phyloP scores from a whole-genome alignment of 2,888 invertebrate genomes.

The Zygaena filipendulae region DNA sequence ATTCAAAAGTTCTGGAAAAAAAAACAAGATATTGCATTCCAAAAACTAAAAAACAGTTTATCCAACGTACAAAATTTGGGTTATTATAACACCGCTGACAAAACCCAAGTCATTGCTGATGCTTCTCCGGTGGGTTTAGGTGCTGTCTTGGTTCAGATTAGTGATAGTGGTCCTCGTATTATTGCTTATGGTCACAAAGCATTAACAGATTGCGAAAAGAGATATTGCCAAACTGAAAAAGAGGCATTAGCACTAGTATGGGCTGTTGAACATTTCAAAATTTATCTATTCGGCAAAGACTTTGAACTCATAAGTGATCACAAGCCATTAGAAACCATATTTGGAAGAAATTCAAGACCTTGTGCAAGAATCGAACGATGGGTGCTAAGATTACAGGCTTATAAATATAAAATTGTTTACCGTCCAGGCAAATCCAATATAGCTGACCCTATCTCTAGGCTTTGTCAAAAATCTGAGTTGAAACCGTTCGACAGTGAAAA shows the following conservation, averaged over 20 bases:
- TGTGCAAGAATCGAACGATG: slow-evolving; percentile 19
- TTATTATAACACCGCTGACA: slow-evolving; percentile 2
- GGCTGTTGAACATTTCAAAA: slow-evolving; percentile 5
- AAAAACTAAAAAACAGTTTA: background rate
- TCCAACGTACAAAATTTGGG: background rate
- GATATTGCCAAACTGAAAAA: slow-evolving; percentile 6
- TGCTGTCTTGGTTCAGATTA: slow-evolving; percentile 5
- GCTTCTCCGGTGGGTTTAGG: slow-evolving; percentile 6
- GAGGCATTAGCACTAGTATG: slow-evolving; percentile 6
- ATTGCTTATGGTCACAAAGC: slow-evolving; percentile 6
- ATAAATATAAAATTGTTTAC: slow-evolving; percentile 13
- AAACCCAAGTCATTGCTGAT: slow-evolving; percentile 4
- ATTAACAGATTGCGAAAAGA: slow-evolving; percentile 1
- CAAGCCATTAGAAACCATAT: slow-evolving; percentile 15
- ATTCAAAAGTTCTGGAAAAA: slow-evolving; percentile 11
- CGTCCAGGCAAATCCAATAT: slow-evolving; percentile 17
- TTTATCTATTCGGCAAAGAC: slow-evolving; percentile 3
- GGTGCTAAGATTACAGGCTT: slow-evolving; percentile 17
- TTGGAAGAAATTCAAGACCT: slow-evolving; percentile 16
- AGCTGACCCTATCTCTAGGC: slow-evolving; percentile 13
- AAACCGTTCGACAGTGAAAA: background rate
- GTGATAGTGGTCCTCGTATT: slow-evolving; percentile 4
- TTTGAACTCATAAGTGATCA: slow-evolving; percentile 13
- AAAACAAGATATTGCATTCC: slow-evolving; percentile 9
- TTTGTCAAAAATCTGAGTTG: slow-evolving; percentile 3